phyloP scores from a whole-genome alignment of 2,888 invertebrate species.

The Euzophera pinguis region DNA sequence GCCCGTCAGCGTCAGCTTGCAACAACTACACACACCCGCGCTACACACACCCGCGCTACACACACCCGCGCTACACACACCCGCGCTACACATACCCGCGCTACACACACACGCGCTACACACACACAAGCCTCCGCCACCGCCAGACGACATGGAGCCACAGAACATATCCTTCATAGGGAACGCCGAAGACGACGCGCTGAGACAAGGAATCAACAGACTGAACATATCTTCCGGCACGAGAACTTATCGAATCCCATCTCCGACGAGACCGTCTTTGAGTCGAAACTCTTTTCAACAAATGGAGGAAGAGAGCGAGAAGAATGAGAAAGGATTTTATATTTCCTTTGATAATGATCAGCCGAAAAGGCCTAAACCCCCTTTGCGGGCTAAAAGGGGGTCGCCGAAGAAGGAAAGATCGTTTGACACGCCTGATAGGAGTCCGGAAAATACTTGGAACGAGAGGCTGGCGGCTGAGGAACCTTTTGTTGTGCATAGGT shows the following conservation, averaged over 20 bases:
- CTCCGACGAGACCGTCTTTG: constrained; percentile 88
- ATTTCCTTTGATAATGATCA: constrained; percentile 95
- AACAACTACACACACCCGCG: constrained; percentile 77
- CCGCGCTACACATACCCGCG: too few relatives aligned
- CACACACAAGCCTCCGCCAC: constrained; percentile 78
- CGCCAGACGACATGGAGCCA: constrained; percentile 93
- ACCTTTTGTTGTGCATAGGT: constrained; percentile 41
- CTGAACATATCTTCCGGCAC: constrained; percentile 93
- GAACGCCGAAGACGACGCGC: constrained; percentile 79
- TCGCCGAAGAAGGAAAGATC: constrained; percentile 87
- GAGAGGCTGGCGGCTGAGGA: constrained; percentile 32
- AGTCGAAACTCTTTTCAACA: constrained; percentile 86
- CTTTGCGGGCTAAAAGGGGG: constrained; percentile 85
- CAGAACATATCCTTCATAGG: constrained; percentile 96
- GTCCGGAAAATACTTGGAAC: constrained; percentile 50
- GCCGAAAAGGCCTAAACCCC: constrained; percentile 94
- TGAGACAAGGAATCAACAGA: constrained; percentile 84
- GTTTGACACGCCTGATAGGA: constrained; percentile 49
- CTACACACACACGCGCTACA: too few relatives aligned
- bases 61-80: too few relatives aligned
- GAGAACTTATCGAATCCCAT: constrained; percentile 93
- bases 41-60: too few relatives aligned
- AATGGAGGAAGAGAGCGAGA: constrained; percentile 58
- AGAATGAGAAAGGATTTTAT: constrained; percentile 92
- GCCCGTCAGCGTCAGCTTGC: constrained; percentile 74